Base-by-base conservation (phyloP, 2,797 vertebrate species). In the Pyrocephalus nanus region DNA sequence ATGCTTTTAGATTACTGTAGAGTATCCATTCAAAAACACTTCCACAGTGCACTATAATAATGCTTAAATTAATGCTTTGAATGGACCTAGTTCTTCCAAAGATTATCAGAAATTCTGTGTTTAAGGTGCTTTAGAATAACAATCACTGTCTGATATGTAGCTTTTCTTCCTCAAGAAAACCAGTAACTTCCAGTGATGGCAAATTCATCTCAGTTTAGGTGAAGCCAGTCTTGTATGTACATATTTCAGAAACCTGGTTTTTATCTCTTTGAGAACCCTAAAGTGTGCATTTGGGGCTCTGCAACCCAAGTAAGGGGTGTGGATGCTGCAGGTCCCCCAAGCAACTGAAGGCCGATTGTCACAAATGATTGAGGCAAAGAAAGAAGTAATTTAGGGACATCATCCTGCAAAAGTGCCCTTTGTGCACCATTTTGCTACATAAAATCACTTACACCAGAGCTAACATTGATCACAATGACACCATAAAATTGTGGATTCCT, bases 151-250 rank as follows among this genome's bases (percentile, higher is more conserved):
- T 21, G 25, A 79, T 5, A 34, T 15, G 21, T 15, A 65, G 74
- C 57, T 96, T 94, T 82, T 93, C 84, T 89, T 90, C 86, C 62
- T 51, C 60, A 65, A 88, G 80, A 86, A 95, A 93, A 57, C 10
- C 3, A 7, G 16, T 53, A 74, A n/a, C 73, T 96, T 57, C 17
- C 8, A 82, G 40, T 54, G 8, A 96, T 47, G 67, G 50, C 91
- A 93, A 96, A 93, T 95, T 78, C 40, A 34, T 70, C 90, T 86
- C 82, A 40, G 88, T 71, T 74, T 78, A 88, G 50, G 47, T 78
- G 38, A 92, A 89, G 78, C 36, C 55, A 91, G 64, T 36, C 54
- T 94, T 94, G 54, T 16, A 80, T 3, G 51, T 36, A 76, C 64
- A 67, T 51, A 43, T 88, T 88, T 61, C 89, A 93, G 75, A 80